Base-by-base conservation (phyloP, 1,140 invertebrate genomes). In the Caenorhabditis tropicalis region DNA sequence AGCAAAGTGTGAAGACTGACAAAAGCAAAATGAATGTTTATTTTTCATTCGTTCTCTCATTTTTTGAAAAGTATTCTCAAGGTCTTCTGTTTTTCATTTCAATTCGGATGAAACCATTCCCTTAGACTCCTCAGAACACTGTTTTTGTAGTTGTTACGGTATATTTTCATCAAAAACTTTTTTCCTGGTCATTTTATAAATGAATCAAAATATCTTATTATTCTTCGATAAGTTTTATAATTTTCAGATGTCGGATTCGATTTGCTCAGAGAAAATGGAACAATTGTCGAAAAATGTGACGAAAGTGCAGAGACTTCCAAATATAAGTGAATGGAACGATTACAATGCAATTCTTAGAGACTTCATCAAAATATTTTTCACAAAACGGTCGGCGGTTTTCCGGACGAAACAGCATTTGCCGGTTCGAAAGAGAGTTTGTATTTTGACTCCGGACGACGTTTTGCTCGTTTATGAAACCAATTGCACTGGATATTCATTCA, bases 401-500 rank as follows among this genome's bases (percentile, higher is more conserved):
- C 36, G 65, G 3, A 2, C 43, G 65, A 74, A 74, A 43, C 36
- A 43, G n/a, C 36, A 21, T 19, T 19, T 74, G 21, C 65, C 36
- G 21, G 29, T 1, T 12, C 33, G 65, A 7, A 74, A 74, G 27
- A 31, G 65, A 74, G 65, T 74, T 4, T 19, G 21, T 12, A 24
- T 74, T 43, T n/a, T 74, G 36, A 74, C 65, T 43, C 36, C 65
- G 2, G 36, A 46, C n/a, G 65, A 74, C 15, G 43, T 43, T 43
- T 24, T 74, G 4, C n/a, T 74, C 6, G 36, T 74, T 10, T 74
- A 74, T 43, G 65, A 74, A 19, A 74, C 65, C 5, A 74, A 74
- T 74, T 74, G 65, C 36, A 74, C 65, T 27, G 65, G 65, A 39
- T 74, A 74, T n/a, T 74, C 65, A 36, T 74, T 74, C 36, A n/a